Percentiles rank a stretch among this genome's conserved stretches.
Evolutionary conservation across 2,113 vertebrate genomes (phyloP).

Genomic region (Drymodes brunneopygia): DNA sequence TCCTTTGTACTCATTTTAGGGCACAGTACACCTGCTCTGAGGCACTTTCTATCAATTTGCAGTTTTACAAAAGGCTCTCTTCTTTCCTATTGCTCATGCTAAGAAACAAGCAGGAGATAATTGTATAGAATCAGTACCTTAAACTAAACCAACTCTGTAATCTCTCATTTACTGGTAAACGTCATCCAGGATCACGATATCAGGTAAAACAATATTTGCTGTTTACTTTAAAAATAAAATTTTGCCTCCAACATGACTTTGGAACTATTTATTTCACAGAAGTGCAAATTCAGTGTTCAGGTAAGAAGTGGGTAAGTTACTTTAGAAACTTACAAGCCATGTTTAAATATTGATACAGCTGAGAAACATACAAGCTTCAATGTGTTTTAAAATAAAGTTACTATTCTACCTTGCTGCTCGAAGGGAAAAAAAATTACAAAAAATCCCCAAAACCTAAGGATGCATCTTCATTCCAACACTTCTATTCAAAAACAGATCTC

Average conservation of each 20-base stretch:
- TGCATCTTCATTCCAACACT: neutral
- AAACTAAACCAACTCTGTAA: neutral
- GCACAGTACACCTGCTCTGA: neutral
- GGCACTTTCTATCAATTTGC: neutral
- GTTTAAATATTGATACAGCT: neutral
- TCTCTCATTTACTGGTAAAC: neutral
- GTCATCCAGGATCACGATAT: rapidly evolving
- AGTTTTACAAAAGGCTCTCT: neutral
- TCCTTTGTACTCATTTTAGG: neutral
- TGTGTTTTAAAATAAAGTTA: neutral
- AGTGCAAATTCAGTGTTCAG: neutral
- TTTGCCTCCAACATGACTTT: neutral
- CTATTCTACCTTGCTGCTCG: neutral
- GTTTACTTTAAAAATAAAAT: neutral
- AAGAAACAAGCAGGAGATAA: neutral
- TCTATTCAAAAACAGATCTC: neutral
- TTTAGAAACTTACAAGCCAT: neutral
- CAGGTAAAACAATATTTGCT: neutral
- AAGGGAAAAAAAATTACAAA: neutral
- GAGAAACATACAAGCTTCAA: neutral
- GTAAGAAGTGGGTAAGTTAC: neutral
- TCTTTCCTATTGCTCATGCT: neutral
- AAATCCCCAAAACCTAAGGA: neutral
- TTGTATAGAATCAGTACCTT: neutral
- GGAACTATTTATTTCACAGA: neutral